phyloP scores from a whole-genome alignment of 2,888 invertebrate genomes.

The Polydrusus cervinus region DNA sequence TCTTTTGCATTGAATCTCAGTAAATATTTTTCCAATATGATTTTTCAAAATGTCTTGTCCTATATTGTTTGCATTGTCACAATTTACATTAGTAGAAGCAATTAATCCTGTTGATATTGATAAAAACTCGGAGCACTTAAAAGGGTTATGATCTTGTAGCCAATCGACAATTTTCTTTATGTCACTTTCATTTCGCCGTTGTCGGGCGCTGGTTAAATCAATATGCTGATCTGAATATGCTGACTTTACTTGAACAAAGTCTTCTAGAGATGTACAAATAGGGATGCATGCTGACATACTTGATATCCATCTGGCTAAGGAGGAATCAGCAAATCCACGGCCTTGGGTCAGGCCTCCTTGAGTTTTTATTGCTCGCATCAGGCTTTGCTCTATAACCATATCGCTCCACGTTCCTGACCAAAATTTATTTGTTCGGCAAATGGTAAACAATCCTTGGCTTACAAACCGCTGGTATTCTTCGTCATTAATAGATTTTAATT shows the following conservation, averaged over 20 bases:
- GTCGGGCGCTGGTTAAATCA: constrained; percentile 14
- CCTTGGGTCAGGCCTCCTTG: constrained; percentile 17
- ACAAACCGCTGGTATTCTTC: too few species aligned
- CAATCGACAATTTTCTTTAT: constrained; percentile 32
- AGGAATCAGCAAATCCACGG: constrained; percentile 37
- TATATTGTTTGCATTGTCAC: constrained; percentile 28
- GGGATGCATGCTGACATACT: constrained; percentile 40
- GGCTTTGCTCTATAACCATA: constrained; percentile 9
- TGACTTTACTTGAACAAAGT: constrained; percentile 38
- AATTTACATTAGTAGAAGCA: constrained; percentile 38
- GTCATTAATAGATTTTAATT: too few species aligned
- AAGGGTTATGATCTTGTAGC: constrained; percentile 33
- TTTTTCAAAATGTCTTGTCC: constrained; percentile 34
- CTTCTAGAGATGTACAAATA: constrained; percentile 38
- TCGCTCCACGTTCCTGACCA: constrained; percentile 8
- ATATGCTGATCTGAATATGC: constrained; percentile 36
- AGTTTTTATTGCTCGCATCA: constrained; percentile 32
- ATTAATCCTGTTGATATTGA: constrained; percentile 33
- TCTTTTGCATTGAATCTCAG: constrained; percentile 34
- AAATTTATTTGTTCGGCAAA: constrained; percentile 19
- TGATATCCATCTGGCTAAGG: constrained; percentile 38
- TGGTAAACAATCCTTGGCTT: too few species aligned
- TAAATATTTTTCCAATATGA: constrained; percentile 36
- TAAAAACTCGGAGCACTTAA: constrained; percentile 27
- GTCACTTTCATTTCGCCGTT: constrained; percentile 29